Base-by-base conservation (phyloP, 1,140 invertebrate species). In the Pseudoatta argentina region DNA sequence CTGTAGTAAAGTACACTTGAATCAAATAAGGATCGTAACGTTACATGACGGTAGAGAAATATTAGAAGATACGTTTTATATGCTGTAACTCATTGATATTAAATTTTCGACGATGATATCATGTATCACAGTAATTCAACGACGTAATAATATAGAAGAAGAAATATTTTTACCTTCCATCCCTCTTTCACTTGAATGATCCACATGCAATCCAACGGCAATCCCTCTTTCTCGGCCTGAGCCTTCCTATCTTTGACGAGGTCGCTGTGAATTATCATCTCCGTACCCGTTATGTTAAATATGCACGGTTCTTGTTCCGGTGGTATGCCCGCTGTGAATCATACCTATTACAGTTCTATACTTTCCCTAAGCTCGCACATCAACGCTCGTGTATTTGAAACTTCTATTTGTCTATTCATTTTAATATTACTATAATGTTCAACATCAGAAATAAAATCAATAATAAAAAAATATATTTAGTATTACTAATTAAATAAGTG, bases 121-220 rank as follows among this genome's bases (percentile, higher is more conserved):
- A 79, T 39, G 6, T 53, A 16, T 5, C 14, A 48, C 10, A 6
- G 8, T 39, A 39, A 44, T 61, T 39, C 30, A 44, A 3, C 8
- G 16, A 75, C 21, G 24, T 53, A 24, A 21, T 53, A 78, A 53
- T 57, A 18, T 44, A 12, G 64, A 86, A 57, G n/a, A 81, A 69
- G 21, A 69, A 21, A 59, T 53, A 4, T 2, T 39, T 12, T 95
- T 95, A 98, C 97, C 96, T 96, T 97, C 96, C 96, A 97, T 14
- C 96, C 96, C 7, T 95, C 93, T 72, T 96, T 94, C 0, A 98
- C 97, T 10, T 95, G 96, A 59, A 98, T 97, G 81, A 96, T 95
- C 98, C 98, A 98, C 91, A 98, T 97, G 93, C 98, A 98, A 91
- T 98, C 98, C 8, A 98, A 92, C 0, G 97, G 95, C 21, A 96